A percentile compares a stretch with the other conserved stretches of the same genome.
phyloP scores from a whole-genome alignment of 2,888 invertebrate species.

The Agonopterix arenella region DNA sequence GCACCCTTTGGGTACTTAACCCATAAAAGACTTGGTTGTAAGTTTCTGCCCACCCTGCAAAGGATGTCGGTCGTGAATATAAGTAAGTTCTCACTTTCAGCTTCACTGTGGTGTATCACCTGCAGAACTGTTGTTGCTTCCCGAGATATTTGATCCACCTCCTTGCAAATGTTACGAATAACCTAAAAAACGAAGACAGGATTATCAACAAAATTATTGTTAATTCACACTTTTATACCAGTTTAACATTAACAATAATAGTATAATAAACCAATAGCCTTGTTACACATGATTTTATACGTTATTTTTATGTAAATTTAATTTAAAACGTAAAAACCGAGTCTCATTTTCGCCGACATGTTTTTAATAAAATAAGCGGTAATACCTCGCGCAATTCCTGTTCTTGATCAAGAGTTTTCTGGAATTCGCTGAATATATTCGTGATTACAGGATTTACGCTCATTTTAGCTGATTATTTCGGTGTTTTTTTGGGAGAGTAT shows the following conservation, averaged over 20 bases:
- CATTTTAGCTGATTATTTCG: constrained; percentile 19
- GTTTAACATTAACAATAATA: not conserved
- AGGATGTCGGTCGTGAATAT: not conserved
- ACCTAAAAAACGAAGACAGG: constrained; percentile 54
- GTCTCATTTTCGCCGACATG: not conserved
- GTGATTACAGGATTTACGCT: constrained; percentile 61
- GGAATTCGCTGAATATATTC: constrained; percentile 84
- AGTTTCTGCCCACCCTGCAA: not conserved
- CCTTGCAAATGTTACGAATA: constrained; percentile 82
- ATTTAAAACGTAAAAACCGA: not conserved
- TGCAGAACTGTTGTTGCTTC: constrained; percentile 89
- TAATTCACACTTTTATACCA: not conserved
- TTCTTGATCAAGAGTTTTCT: constrained; percentile 85
- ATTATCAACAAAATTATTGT: not conserved
- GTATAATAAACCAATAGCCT: not conserved
- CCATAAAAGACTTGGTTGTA: not conserved
- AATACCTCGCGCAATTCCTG: constrained; percentile 88
- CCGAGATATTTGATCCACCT: constrained; percentile 86
- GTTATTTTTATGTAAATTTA: not conserved
- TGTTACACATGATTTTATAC: too few species aligned
- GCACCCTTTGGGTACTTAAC: too few species aligned
- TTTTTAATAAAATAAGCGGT: not conserved
- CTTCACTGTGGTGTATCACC: constrained; percentile 86
- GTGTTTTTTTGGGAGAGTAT: too few species aligned
- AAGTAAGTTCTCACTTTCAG: constrained; percentile 75